Base-by-base conservation (phyloP, 2,888 invertebrate genomes). In the Monopis laevigella region DNA sequence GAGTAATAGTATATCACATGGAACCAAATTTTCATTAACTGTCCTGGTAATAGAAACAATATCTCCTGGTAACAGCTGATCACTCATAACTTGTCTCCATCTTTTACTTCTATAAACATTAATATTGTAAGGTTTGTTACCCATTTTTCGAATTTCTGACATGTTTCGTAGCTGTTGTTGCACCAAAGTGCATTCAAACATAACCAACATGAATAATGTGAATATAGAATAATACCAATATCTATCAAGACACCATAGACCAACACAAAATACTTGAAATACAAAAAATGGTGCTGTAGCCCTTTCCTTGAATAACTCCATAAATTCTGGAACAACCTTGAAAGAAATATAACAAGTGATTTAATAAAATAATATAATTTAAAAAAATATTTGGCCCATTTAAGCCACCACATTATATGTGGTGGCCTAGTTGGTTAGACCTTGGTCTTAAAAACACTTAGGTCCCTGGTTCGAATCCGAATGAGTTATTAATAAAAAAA, bases 271-370 rank as follows among this genome's bases (percentile, higher is more conserved):
- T 43, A 99, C 95, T 90, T 99, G 99, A 71, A 99, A 99, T 3
- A 99, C 98, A 72, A 99, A 99, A 74, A 99, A 99, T 2, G 99
- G 99, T 0, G 99, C 98, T 0, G 98, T 98, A 1, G 99, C 99
- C 53, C 99, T 84, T 74, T 99, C 99, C 55, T 90, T 92, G 64
- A 99, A 99, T 12, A 99, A 81, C 70, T 98, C 97, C 83, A 89
- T 86, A 62, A 99, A 99, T 66, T 96, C 94, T 1, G 99, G 99
- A 12, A 99, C 92, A 44, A 95, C 88, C 82, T 82, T 58, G 39
- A 74, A 74, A 35, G 35, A 52, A 47, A 49, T 28, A 28, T 28
- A n/a, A 28, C 13, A 30, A 11, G n/a, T n/a, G n/a, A n/a, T n/a
- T n/a, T n/a, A n/a, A n/a, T n/a, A n/a, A n/a, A n/a, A n/a, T n/a